These are phyloP conservation scores for Phylloscopus trochilus DNA, from an alignment of 2,113 vertebrate genomes.

Conservation along the genomic window DNA sequence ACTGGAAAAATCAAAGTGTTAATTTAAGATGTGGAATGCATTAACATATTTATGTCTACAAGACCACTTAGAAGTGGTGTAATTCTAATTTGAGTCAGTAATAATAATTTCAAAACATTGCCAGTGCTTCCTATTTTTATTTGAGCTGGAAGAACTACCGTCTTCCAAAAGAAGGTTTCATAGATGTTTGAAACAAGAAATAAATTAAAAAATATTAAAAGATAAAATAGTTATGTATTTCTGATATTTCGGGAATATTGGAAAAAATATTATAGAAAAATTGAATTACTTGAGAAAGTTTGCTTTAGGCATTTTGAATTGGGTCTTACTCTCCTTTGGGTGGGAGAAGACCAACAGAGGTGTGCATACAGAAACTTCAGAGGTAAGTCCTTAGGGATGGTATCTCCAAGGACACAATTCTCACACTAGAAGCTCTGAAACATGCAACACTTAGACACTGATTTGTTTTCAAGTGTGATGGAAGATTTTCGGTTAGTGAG, in stretches of 20 bases:
- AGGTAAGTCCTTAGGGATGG: not conserved
- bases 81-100: not conserved
- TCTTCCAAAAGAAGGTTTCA: not conserved
- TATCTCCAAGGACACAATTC: not conserved
- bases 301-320: not conserved
- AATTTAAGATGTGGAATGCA: not conserved
- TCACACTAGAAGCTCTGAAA: not conserved
- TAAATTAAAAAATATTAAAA: not conserved
- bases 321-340: not conserved
- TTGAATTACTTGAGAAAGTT: not conserved
- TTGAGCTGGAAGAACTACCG: not conserved
- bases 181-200: not conserved
- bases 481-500: not conserved
- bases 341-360: not conserved
- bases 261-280: not conserved
- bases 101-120: not conserved
- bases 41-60: not conserved
- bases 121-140: not conserved
- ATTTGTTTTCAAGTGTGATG: not conserved
- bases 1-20: not conserved
- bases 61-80: not conserved
- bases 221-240: not conserved
- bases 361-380: not conserved
- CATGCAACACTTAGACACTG: rapidly evolving
- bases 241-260: not conserved